These are phyloP conservation scores for Triplophysa yarkandensis DNA, from an alignment of 2,797 vertebrate genomes.

Conservation along the genomic window DNA sequence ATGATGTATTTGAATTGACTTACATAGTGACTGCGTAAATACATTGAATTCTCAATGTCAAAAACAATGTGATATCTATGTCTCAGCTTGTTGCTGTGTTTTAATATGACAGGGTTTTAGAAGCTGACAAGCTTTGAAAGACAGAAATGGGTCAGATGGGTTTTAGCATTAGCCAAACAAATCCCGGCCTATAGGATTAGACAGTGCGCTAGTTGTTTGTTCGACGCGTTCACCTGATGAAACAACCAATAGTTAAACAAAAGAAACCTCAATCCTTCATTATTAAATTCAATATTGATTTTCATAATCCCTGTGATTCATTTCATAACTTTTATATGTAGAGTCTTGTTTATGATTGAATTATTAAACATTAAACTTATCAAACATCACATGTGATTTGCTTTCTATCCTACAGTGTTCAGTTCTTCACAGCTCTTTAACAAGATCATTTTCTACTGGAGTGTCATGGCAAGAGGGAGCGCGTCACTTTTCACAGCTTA, in stretches of 20 bases:
- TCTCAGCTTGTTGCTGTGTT: slow-evolving; percentile 30
- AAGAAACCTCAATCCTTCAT: slow-evolving; percentile 13
- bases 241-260: slow-evolving; percentile 58
- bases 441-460: slow-evolving; percentile 51
- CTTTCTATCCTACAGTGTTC: background rate
- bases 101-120: slow-evolving; percentile 62
- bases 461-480: slow-evolving; percentile 62
- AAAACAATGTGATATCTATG: slow-evolving; percentile 35
- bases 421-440: background rate
- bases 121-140: slow-evolving; percentile 77
- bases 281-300: background rate
- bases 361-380: slow-evolving; percentile 1
- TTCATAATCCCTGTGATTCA: slow-evolving; percentile 3
- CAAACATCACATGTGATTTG: slow-evolving; percentile 10
- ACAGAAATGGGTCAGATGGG: slow-evolving; percentile 92
- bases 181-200: slow-evolving; percentile 91
- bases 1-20: slow-evolving; percentile 5
- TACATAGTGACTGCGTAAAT: background rate
- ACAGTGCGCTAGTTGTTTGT: slow-evolving; percentile 82
- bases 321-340: background rate
- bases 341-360: background rate
- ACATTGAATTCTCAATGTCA: slow-evolving; percentile 30
- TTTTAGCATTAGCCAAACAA: slow-evolving; percentile 92
- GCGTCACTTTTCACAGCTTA: slow-evolving; percentile 60
- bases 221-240: slow-evolving; percentile 82